Conservation (phyloP, 1,140 invertebrate genomes). For the Batillaria attramentaria region DNA sequence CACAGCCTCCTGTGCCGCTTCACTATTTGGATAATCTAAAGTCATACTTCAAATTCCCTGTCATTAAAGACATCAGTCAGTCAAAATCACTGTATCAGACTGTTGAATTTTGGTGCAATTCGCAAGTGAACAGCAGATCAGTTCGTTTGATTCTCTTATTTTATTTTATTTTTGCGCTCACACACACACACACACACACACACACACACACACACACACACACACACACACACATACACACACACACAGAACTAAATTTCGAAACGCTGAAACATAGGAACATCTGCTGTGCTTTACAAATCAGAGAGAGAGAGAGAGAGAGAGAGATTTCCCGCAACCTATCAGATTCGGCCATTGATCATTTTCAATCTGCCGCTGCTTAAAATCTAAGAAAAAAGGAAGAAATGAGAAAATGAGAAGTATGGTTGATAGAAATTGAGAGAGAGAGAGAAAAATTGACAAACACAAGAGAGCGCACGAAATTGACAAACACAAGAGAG, state of each 20-base stretch:
- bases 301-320: not conserved
- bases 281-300: not conserved
- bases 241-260: not conserved
- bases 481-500: not conserved
- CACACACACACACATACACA: not conserved
- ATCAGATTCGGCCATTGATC: too few species aligned
- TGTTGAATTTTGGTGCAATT: not conserved
- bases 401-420: not conserved
- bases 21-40: too few species aligned
- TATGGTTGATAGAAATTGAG: not conserved
- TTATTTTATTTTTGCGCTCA: not conserved
- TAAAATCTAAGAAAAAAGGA: not conserved
- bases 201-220: not conserved
- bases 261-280: not conserved
- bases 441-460: not conserved
- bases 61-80: too few species aligned
- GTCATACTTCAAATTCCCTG: too few species aligned
- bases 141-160: not conserved
- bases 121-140: not conserved
- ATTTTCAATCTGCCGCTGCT: not conserved
- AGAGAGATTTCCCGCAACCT: not conserved
- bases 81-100: not conserved
- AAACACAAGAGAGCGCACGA: not conserved
- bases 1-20: too few species aligned
- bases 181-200: not conserved